Evolutionary conservation across 23 tunicate genomes (phyloP).

Genomic region (Halocynthia roretzi): DNA sequence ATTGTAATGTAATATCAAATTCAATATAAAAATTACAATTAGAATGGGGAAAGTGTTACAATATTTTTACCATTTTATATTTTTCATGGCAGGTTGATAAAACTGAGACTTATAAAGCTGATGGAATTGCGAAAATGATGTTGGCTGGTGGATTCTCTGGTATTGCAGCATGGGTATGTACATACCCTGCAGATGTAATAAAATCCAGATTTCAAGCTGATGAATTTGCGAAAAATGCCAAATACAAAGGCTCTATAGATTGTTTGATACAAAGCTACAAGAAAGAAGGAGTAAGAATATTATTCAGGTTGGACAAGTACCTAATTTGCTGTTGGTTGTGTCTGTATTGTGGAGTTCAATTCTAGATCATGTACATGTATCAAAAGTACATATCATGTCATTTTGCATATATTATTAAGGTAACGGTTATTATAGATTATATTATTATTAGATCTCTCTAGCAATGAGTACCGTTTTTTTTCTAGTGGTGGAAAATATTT

Average conservation of each 20-base stretch:
- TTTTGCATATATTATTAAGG: too few relatives aligned
- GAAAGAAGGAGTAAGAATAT: conserved; percentile 32
- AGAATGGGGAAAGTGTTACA: too few relatives aligned
- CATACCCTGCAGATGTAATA: conserved; percentile 95
- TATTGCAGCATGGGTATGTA: conserved; percentile 83
- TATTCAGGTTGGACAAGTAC: conserved; percentile 41
- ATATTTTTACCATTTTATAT: background rate
- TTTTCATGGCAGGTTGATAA: conserved; percentile 35
- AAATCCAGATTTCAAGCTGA: conserved; percentile 90
- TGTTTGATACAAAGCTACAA: conserved; percentile 34
- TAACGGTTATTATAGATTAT: too few relatives aligned
- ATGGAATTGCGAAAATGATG: conserved; percentile 48
- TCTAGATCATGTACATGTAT: too few relatives aligned
- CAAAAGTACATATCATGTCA: too few relatives aligned
- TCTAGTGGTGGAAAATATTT: too few relatives aligned
- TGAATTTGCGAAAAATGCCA: conserved; percentile 50
- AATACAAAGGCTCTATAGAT: conserved; percentile 57
- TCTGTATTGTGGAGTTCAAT: too few relatives aligned
- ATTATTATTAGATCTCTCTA: too few relatives aligned
- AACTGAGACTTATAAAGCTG: conserved; percentile 32
- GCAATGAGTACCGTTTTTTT: too few relatives aligned
- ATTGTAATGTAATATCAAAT: background rate
- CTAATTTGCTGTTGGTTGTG: background rate
- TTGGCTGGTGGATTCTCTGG: conserved; percentile 94
- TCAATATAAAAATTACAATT: too few relatives aligned